Conservation (phyloP, 2,113 vertebrate genomes). For the Chamaetylas fuelleborni region DNA sequence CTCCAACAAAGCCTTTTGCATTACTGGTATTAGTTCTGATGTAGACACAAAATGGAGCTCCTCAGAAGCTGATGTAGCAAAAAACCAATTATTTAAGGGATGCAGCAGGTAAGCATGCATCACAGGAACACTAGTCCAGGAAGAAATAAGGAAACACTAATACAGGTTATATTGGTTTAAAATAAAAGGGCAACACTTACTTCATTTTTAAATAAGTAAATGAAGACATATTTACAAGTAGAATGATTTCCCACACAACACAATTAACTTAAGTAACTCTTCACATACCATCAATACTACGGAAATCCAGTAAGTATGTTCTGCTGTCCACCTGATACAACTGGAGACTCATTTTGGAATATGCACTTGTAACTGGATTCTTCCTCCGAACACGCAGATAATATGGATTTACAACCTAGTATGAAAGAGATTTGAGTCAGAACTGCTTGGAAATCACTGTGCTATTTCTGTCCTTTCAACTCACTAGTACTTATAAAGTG, state of each 20-base stretch:
- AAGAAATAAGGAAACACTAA: neutral
- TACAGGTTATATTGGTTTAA: neutral
- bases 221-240: neutral
- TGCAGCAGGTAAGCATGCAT: neutral
- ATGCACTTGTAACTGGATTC: conserved; percentile 91
- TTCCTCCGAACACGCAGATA: conserved; percentile 93
- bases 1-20: neutral
- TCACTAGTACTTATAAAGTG: neutral
- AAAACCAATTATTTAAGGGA: neutral
- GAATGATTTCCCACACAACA: neutral
- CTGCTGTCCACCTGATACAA: conserved; percentile 98
- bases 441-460: neutral
- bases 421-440: neutral
- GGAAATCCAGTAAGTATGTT: conserved; percentile 95
- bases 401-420: conserved; percentile 95
- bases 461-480: neutral
- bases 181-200: neutral
- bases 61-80: neutral
- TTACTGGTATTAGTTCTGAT: neutral
- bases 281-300: conserved; percentile 94
- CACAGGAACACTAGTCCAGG: neutral
- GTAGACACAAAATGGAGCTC: neutral
- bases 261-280: neutral
- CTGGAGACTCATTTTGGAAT: conserved; percentile 98
- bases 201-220: neutral